Conservation (phyloP, 1,140 invertebrate genomes). For the Papilio glaucus region DNA sequence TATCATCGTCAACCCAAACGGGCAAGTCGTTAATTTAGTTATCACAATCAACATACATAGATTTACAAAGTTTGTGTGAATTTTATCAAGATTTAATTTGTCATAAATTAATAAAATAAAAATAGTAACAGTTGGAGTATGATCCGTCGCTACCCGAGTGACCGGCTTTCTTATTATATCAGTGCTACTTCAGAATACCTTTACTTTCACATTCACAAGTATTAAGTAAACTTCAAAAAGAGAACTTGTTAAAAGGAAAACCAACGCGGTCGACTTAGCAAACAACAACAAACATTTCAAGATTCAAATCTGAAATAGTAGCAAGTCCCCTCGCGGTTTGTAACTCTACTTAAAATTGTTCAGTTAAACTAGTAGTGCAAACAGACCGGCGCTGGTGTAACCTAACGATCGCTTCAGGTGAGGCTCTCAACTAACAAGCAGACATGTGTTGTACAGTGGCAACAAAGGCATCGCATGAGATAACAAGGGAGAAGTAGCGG, state of each 20-base stretch:
- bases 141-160: neutral
- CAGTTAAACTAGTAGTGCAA: slow-evolving; percentile 66
- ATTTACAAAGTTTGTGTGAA: no score
- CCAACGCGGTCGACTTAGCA: slow-evolving; percentile 37
- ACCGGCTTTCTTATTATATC: neutral
- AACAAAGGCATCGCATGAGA: slow-evolving; percentile 65
- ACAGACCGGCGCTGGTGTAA: slow-evolving; percentile 56
- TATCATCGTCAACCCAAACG: no score
- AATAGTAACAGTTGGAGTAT: neutral
- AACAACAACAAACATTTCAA: slow-evolving; percentile 52
- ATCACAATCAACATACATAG: slow-evolving; percentile 40
- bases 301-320: slow-evolving; percentile 49
- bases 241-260: neutral
- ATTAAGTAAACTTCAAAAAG: slow-evolving; percentile 19
- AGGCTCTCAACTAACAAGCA: slow-evolving; percentile 47
- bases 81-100: no score
- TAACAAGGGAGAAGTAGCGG: slow-evolving; percentile 68
- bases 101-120: no score
- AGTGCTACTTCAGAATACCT: neutral
- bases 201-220: slow-evolving; percentile 20
- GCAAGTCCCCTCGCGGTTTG: slow-evolving; percentile 38
- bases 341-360: slow-evolving; percentile 64
- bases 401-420: slow-evolving; percentile 68
- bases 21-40: no score
- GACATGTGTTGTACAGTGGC: slow-evolving; percentile 51